Evolutionary conservation across 2,888 invertebrate species (phyloP).

Genomic region (Eristalis pertinax): DNA sequence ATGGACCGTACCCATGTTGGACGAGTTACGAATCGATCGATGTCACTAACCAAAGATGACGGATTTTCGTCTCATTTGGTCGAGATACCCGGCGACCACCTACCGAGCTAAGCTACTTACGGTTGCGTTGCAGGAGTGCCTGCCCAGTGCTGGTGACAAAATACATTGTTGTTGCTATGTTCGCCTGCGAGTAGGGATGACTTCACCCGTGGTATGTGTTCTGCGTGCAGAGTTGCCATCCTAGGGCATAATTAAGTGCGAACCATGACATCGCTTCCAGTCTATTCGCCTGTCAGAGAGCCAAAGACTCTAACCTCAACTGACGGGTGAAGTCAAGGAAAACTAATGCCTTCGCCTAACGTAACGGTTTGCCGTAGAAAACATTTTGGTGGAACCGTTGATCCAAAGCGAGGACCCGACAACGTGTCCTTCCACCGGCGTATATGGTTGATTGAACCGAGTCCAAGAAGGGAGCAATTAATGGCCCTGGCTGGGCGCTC

Average conservation of each 20-base stretch:
- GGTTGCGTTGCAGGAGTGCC: slow-evolving; percentile 17
- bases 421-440: background rate
- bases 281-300: background rate
- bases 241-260: background rate
- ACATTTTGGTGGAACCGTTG: background rate
- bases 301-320: slow-evolving; percentile 11
- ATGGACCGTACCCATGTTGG: slow-evolving; percentile 37
- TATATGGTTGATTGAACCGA: background rate
- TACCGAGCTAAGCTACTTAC: slow-evolving; percentile 79
- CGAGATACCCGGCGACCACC: slow-evolving; percentile 80
- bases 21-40: slow-evolving; percentile 64
- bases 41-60: slow-evolving; percentile 77
- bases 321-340: slow-evolving; percentile 53
- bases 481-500: background rate
- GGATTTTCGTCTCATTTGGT: slow-evolving; percentile 81
- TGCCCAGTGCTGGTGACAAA: background rate
- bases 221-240: background rate
- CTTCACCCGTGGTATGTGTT: background rate
- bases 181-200: background rate
- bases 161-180: background rate
- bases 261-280: background rate
- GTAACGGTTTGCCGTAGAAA: slow-evolving; percentile 29
- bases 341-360: slow-evolving; percentile 57
- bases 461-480: background rate
- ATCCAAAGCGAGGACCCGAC: background rate